Evolutionary conservation across 2,888 invertebrate species (phyloP), one percentile per base, ranked within the genome.

Genomic region (Drosophila merina): DNA sequence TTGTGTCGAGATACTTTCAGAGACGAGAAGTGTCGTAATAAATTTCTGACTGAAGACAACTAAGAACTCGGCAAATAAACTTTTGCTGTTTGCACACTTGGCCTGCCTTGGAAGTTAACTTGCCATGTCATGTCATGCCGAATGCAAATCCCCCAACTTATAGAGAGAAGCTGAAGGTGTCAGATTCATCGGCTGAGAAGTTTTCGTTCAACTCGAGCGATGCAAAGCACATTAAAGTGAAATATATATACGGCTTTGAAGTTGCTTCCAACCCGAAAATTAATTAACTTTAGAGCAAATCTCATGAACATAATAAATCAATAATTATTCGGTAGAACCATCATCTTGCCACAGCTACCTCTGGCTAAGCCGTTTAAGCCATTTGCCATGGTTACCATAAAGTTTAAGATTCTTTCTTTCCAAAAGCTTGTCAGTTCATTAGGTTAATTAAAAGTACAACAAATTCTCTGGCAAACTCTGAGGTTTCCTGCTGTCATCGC

Each of bases 381-480:
- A 47, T 47, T 47, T 68, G 20, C 20, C 20, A 20, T 20, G 20
- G 20, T 20, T 57, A 60, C 51, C 54, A 9, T 9, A 9, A 33
- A 63, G 49, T 38, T 40, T n/a, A 55, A 59, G 42, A 58, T 33
- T 55, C 49, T 58, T 25, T 49, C 50, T 10, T n/a, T n/a, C n/a
- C 7, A 10, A 38, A 4, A 26, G 40, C 64, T 50, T 40, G 51
- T 52, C 59, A 52, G 75, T 73, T 79, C 82, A 82, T 82, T 79
- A 79, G 85, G 72, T 82, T 85, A 82, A 82, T 85, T 85, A 82
- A 85, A 82, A 77, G 79, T 76, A 82, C 82, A 85, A 82, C 51
- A 9, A 62, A 51, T 36, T 36, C 30, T 12, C 14, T 14, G 14
- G 14, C 14, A 14, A 38, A 38, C 14, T 79, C 57, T 47, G 51